Percentiles rank a stretch among this genome's conserved stretches.
phyloP scores from a whole-genome alignment of 2,797 vertebrate genomes.

The Columba guinea region DNA sequence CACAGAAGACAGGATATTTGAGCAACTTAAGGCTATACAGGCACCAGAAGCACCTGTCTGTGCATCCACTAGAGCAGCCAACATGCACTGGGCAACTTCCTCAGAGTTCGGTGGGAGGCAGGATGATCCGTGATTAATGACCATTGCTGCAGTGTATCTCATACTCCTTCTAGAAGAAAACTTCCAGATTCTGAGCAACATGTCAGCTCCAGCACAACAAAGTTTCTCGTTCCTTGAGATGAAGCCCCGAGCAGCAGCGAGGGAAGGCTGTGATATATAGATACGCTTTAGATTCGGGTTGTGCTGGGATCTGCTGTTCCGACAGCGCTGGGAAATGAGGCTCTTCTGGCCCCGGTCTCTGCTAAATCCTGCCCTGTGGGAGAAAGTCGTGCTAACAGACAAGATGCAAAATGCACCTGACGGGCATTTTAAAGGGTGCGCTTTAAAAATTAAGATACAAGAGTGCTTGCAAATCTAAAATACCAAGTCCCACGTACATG shows the following conservation, averaged over 20 bases:
- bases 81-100: background rate
- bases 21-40: background rate
- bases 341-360: background rate
- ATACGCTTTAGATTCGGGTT: accelerated
- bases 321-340: accelerated
- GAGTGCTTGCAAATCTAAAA: background rate
- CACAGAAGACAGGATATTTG: background rate
- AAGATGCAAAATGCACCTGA: background rate
- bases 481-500: accelerated
- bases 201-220: background rate
- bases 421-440: background rate
- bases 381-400: background rate
- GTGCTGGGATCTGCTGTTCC: background rate
- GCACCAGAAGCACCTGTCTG: background rate
- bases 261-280: background rate
- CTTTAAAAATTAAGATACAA: background rate
- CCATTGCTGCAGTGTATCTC: background rate
- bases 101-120: background rate
- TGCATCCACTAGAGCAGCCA: background rate
- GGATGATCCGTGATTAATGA: accelerated
- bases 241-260: accelerated
- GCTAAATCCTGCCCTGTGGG: background rate
- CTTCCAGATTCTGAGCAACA: background rate
- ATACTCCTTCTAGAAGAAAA: background rate
- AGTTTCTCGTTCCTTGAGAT: background rate